Percentiles rank a stretch among this genome's conserved stretches.
Conservation (phyloP, 2,888 invertebrate species). For the Drosophila anomalata region DNA sequence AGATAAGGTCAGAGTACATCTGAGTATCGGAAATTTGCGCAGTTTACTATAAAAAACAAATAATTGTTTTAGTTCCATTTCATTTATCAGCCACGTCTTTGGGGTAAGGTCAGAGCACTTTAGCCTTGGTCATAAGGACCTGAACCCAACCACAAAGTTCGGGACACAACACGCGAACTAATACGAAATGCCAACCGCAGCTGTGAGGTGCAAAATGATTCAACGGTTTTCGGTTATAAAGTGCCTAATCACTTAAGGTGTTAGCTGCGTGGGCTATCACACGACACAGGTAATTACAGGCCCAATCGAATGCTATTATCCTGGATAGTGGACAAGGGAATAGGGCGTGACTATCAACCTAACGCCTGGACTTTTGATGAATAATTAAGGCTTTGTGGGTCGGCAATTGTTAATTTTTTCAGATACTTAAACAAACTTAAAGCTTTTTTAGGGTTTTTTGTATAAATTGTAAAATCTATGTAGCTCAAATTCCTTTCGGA, state of each 20-base stretch:
- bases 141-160: slow-evolving; percentile 10
- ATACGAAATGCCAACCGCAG: slow-evolving; percentile 36
- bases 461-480: neutral
- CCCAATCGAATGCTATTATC: slow-evolving; percentile 36
- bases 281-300: slow-evolving; percentile 47
- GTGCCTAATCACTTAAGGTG: slow-evolving; percentile 61
- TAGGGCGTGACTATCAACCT: slow-evolving; percentile 24
- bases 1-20: slow-evolving; percentile 1
- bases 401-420: neutral
- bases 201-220: slow-evolving; percentile 62
- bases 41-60: neutral
- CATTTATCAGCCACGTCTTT: neutral
- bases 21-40: neutral
- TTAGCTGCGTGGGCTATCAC: slow-evolving; percentile 49
- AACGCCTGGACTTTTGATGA: slow-evolving; percentile 8
- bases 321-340: slow-evolving; percentile 33
- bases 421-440: neutral
- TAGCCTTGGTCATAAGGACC: slow-evolving; percentile 29
- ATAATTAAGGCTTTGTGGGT: slow-evolving; percentile 26
- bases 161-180: slow-evolving; percentile 60
- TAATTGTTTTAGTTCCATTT: slow-evolving; percentile 1
- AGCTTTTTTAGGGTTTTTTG: neutral
- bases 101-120: slow-evolving; percentile 27
- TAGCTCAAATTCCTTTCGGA: no score
- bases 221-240: slow-evolving; percentile 43